Evolutionary conservation across 2,888 invertebrate species (phyloP).

Genomic region (Parochlus steinenii): DNA sequence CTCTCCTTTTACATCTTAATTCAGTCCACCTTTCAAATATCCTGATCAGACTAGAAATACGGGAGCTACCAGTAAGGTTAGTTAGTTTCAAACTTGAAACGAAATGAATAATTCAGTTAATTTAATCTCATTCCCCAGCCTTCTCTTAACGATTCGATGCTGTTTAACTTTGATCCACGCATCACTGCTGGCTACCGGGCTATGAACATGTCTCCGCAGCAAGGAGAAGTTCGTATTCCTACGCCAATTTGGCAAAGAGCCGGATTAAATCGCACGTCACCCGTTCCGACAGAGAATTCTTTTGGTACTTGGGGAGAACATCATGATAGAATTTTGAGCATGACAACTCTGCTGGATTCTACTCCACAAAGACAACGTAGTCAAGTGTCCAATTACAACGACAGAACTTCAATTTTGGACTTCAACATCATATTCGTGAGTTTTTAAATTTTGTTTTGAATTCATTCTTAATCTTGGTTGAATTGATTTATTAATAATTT

Average conservation of each 20-base stretch:
- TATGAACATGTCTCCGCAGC: conserved; percentile 25
- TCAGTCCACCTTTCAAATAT: no score
- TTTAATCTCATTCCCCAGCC: no score
- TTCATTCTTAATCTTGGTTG: no score
- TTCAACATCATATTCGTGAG: conserved; percentile 56
- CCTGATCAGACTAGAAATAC: no score
- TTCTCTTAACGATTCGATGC: conserved; percentile 3
- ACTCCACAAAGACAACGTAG: conserved; percentile 24
- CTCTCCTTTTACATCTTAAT: no score
- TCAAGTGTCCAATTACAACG: conserved; percentile 27
- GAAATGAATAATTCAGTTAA: no score
- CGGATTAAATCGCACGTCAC: conserved; percentile 81
- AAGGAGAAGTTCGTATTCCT: conserved; percentile 28
- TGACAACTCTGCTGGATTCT: conserved; percentile 24
- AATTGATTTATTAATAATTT: no score
- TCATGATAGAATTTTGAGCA: conserved; percentile 4
- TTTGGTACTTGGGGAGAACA: conserved; percentile 5
- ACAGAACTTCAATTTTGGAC: conserved; percentile 34
- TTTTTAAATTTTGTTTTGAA: no score
- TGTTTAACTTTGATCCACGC: conserved; percentile 28
- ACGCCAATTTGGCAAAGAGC: conserved; percentile 57
- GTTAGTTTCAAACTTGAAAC: no score
- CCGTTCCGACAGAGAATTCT: conserved; percentile 30
- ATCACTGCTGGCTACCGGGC: conserved; percentile 33
- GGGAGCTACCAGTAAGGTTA: no score